Conservation (phyloP, 2,797 vertebrate species). For the Poeciliopsis paucimaculata region DNA sequence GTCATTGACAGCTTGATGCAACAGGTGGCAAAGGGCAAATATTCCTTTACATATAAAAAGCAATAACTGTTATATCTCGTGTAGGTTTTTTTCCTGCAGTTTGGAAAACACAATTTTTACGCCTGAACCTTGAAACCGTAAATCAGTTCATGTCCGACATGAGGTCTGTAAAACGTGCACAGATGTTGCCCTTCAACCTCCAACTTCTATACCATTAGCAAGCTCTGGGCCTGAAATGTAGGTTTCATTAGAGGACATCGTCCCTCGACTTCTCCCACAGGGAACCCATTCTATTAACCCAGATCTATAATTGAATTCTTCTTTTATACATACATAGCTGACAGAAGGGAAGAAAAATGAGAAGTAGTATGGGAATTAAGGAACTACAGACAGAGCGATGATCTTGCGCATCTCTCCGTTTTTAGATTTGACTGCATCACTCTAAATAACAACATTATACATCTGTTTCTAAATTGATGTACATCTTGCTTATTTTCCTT, state of each 20-base stretch:
- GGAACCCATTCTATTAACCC: slow-evolving; percentile 81
- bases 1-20: neutral
- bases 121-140: neutral
- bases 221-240: slow-evolving; percentile 69
- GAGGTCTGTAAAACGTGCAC: neutral
- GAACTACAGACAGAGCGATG: slow-evolving; percentile 28
- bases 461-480: neutral
- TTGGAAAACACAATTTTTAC: too few species aligned
- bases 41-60: neutral
- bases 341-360: slow-evolving; percentile 29
- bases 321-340: slow-evolving; percentile 76
- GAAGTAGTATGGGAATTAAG: slow-evolving; percentile 29
- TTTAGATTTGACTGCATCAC: neutral
- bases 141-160: neutral
- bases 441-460: neutral
- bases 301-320: slow-evolving; percentile 84
- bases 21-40: neutral
- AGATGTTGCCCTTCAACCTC: slow-evolving; percentile 8
- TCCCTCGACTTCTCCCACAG: slow-evolving; percentile 72
- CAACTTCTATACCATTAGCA: slow-evolving; percentile 45
- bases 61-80: neutral
- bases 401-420: neutral
- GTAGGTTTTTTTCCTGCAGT: too few species aligned
- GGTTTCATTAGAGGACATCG: slow-evolving; percentile 76
- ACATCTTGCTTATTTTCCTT: neutral